Evolutionary conservation across 30 jellyfish, hydroid and myxozoan species (phyloP).

Genomic region (Aurelia aurita complex sp. Pacific): DNA sequence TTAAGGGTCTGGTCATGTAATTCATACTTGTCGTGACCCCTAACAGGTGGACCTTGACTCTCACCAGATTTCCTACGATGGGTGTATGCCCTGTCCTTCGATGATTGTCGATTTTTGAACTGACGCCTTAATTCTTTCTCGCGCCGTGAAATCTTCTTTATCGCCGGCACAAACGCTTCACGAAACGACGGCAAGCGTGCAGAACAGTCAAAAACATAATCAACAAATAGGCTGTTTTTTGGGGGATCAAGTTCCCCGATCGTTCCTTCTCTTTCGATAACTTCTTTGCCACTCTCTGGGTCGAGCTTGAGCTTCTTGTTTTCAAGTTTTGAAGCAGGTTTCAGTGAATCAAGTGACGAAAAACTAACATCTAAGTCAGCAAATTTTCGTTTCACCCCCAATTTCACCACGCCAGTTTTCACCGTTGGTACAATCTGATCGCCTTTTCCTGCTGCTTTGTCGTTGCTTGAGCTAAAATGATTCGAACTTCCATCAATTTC

Average conservation of each 20-base stretch:
- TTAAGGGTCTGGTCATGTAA: slow-evolving; percentile 40
- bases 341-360: slow-evolving; percentile 13
- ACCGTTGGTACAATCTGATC: slow-evolving; percentile 58
- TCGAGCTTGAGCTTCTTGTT: slow-evolving; percentile 36
- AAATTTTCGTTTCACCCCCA: slow-evolving; percentile 8
- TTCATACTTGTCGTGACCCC: slow-evolving; percentile 46
- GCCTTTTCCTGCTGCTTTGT: not conserved
- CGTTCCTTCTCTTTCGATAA: slow-evolving; percentile 23
- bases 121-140: slow-evolving; percentile 25
- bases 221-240: slow-evolving; percentile 39
- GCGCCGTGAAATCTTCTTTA: slow-evolving; percentile 28
- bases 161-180: slow-evolving; percentile 71
- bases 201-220: slow-evolving; percentile 39
- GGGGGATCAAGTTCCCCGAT: slow-evolving; percentile 36
- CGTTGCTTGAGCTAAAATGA: not conserved
- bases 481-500: not conserved
- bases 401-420: not conserved
- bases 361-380: slow-evolving; percentile 53
- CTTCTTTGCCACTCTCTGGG: slow-evolving; percentile 29
- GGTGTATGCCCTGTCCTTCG: slow-evolving; percentile 13
- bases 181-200: slow-evolving; percentile 71
- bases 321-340: slow-evolving; percentile 4
- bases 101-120: not conserved
- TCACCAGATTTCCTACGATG: not conserved
- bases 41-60: slow-evolving; percentile 45